phyloP scores from a whole-genome alignment of 2,113 vertebrate species.

The Lampris megalopsis region DNA sequence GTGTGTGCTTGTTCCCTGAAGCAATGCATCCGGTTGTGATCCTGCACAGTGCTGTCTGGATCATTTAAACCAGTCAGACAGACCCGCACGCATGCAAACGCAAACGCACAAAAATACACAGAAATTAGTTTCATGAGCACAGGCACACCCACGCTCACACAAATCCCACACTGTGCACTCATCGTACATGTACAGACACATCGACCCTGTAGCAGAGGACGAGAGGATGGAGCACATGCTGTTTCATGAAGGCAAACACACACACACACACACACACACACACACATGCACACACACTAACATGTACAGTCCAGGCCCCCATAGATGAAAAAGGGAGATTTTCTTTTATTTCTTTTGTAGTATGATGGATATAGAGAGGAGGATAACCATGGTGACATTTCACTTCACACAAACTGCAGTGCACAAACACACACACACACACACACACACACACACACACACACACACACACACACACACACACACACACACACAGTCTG shows the following conservation, averaged over 20 bases:
- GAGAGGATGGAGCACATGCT: no score
- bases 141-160: no score
- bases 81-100: not conserved
- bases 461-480: not conserved
- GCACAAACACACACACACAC: not conserved
- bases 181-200: conserved; percentile 18
- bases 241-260: not conserved
- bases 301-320: not conserved
- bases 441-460: not conserved
- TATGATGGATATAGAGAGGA: no score
- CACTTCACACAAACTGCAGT: not conserved
- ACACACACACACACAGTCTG: conserved; percentile 10
- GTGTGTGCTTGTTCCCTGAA: no score
- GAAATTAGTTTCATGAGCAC: no score
- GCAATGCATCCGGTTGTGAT: no score
- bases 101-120: not conserved
- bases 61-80: not conserved
- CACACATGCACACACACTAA: conserved; percentile 1
- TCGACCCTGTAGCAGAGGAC: no score
- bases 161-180: not conserved
- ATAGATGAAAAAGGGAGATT: no score
- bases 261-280: conserved; percentile 3
- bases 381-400: no score
- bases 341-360: no score
- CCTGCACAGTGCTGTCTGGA: not conserved